A percentile compares a stretch with the other conserved stretches of the same genome.
These are phyloP conservation scores for Protonemura montana DNA, from an alignment of 2,888 invertebrate genomes.

Conservation along the genomic window DNA sequence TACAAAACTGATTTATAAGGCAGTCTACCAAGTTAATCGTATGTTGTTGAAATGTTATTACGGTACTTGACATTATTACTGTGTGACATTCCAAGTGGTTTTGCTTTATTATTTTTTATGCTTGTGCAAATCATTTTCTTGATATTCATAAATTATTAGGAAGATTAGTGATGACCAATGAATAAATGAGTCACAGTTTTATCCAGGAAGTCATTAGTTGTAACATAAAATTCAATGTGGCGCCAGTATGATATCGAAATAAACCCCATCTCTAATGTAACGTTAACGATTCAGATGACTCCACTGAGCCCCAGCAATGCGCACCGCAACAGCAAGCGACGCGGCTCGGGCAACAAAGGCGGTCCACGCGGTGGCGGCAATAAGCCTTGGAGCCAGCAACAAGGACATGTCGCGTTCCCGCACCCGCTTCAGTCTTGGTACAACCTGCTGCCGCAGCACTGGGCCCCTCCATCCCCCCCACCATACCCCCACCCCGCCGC, in stretches of 20 bases:
- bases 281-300: conserved; percentile 42
- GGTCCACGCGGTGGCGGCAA: conserved; percentile 32
- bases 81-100: background rate
- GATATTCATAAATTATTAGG: too few species aligned
- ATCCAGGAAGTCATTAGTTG: too few species aligned
- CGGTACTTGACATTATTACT: background rate
- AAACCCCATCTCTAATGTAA: background rate
- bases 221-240: too few species aligned
- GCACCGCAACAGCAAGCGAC: conserved; percentile 26
- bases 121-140: too few species aligned
- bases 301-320: conserved; percentile 46
- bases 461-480: conserved; percentile 45
- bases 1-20: conserved; percentile 10
- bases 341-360: conserved; percentile 33
- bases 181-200: too few species aligned
- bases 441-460: conserved; percentile 46
- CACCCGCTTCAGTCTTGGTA: conserved; percentile 47
- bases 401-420: conserved; percentile 32
- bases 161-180: too few species aligned
- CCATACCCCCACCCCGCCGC: conserved; percentile 46
- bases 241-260: too few species aligned
- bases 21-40: background rate
- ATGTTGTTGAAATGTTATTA: background rate
- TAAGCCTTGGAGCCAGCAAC: conserved; percentile 43
- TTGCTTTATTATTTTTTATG: background rate